Base-by-base conservation (phyloP, 2,797 vertebrate species). In the Lemur catta region DNA sequence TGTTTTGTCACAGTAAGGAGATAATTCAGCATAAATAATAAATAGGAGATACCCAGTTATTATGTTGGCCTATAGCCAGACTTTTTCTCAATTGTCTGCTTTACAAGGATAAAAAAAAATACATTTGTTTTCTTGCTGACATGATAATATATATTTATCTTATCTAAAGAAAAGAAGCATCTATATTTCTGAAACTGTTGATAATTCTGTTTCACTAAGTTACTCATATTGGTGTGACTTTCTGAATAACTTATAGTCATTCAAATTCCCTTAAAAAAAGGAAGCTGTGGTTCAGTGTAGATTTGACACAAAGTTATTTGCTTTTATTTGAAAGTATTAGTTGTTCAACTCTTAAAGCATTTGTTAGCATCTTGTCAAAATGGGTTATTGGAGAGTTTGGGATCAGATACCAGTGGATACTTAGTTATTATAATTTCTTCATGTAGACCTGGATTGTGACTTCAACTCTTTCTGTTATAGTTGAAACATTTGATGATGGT, bases 41-140 rank as follows among this genome's bases (percentile, higher is more conserved):
- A 96, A 95, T 84, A 24, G 41, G 28, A 67, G 55, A 78, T 35
- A 50, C 6, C 41, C 69, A 95, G 41, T 91, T 91, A 91, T n/a
- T 76, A 71, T 61, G 8, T 71, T 93, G 72, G 41, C 46, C n/a
- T 57, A 22, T 52, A 30, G 84, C 28, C 85, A 86, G 11, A 26
- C 7, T 48, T 95, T 91, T 92, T 76, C 38, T 89, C 33, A 52
- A 33, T 50, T 15, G 1, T 33, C 24, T 43, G 8, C 3, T 87
- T 95, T 80, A 89, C 6, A 78, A 71, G 43, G 57, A 85, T 76
- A n/a, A 71, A 61, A 46, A 61, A 46, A n/a, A 52, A 18, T 59
- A 4, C 1, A 6, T 71, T 52, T 89, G 13, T 43, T 78, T 95
- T 43, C 35, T 82, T 88, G 80, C 41, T 92, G 69, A 86, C 52